These are phyloP conservation scores for Spodoptera picta DNA, from an alignment of 2,888 invertebrate species.

Conservation along the genomic window DNA sequence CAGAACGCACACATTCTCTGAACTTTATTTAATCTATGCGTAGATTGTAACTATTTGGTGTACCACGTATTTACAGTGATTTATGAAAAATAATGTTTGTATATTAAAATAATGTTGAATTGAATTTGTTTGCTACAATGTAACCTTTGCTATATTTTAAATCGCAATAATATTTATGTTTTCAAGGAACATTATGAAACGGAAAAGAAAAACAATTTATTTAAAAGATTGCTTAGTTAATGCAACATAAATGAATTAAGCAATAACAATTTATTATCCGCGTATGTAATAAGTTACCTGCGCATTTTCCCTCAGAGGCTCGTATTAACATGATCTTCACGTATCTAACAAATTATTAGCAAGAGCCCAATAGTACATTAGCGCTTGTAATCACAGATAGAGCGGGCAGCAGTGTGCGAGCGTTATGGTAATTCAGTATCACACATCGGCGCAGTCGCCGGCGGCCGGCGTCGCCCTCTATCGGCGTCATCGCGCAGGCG, in stretches of 20 bases:
- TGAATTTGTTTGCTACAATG: background rate
- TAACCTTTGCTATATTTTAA: slow-evolving; percentile 1
- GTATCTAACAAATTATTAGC: slow-evolving; percentile 39
- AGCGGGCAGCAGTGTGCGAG: slow-evolving; percentile 68
- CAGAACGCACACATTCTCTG: slow-evolving; percentile 36
- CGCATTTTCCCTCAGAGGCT: slow-evolving; percentile 4
- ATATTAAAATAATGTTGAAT: background rate
- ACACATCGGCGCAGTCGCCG: slow-evolving; percentile 75
- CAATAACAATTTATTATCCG: too few species aligned
- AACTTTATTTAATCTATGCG: slow-evolving; percentile 45
- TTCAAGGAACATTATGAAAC: too few species aligned
- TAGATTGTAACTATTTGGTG: slow-evolving; percentile 48
- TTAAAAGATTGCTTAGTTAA: too few species aligned
- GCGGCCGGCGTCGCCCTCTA: slow-evolving; percentile 76
- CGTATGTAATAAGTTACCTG: background rate
- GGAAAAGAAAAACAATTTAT: background rate
- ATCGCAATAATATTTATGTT: too few species aligned
- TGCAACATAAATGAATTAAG: too few species aligned
- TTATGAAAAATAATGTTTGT: slow-evolving; percentile 24
- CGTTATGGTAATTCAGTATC: slow-evolving; percentile 84
- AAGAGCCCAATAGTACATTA: slow-evolving; percentile 57
- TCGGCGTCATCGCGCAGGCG: slow-evolving; percentile 79
- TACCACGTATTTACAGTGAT: slow-evolving; percentile 34
- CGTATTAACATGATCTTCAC: slow-evolving; percentile 34
- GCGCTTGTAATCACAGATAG: slow-evolving; percentile 74